phyloP scores from a whole-genome alignment of 2,113 vertebrate genomes.

The Delphinus delphis region DNA sequence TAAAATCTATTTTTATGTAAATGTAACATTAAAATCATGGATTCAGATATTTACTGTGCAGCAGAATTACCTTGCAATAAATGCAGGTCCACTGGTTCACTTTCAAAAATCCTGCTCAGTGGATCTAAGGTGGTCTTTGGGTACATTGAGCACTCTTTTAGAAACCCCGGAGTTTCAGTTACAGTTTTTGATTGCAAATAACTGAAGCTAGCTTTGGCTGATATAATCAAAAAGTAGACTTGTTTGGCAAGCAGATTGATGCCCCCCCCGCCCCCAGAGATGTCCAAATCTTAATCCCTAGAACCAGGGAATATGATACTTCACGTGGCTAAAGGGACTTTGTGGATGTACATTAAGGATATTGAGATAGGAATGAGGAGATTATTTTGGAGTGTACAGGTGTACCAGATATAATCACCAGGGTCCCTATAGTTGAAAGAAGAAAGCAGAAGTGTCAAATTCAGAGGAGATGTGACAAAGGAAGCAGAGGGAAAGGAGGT shows the following conservation, averaged over 20 bases:
- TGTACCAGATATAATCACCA: not conserved
- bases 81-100: not conserved
- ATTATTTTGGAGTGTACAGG: not conserved
- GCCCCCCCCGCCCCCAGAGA: not conserved
- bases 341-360: not conserved
- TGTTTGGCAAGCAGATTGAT: not conserved
- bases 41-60: not conserved
- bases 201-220: not conserved
- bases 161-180: not conserved
- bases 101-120: not conserved
- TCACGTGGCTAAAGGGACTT: not conserved
- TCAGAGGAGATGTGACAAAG: not conserved
- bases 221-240: not conserved
- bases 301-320: not conserved
- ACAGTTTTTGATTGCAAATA: not conserved
- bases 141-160: not conserved
- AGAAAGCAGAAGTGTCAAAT: not conserved
- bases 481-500: accelerated
- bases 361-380: not conserved
- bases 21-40: not conserved
- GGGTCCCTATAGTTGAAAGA: not conserved
- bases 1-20: not conserved
- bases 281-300: not conserved
- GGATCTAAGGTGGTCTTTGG: not conserved
- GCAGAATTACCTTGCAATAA: not conserved